These are phyloP conservation scores for Theonella swinhoei DNA, from an alignment of 37 sponge, comb jelly and placozoan species.

Conservation along the genomic window DNA sequence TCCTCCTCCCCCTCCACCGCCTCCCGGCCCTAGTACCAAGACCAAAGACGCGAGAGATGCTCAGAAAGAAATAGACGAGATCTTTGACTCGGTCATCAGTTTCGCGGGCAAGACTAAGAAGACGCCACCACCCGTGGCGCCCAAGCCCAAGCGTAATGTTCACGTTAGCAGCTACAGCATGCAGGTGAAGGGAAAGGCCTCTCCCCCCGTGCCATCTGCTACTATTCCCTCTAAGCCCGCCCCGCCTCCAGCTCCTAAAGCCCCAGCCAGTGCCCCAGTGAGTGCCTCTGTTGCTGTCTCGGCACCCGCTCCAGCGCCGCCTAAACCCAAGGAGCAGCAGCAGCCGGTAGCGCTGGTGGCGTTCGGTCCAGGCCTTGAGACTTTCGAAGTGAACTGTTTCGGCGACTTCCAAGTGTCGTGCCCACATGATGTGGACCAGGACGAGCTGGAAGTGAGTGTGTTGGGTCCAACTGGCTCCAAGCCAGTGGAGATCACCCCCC, in stretches of 20 bases:
- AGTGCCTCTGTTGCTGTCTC: background rate
- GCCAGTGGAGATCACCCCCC: constrained; percentile 58
- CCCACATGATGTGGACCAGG: constrained; percentile 36
- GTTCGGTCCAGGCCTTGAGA: constrained; percentile 79
- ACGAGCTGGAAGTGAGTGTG: constrained; percentile 67
- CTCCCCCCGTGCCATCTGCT: background rate
- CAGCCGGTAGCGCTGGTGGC: constrained; percentile 42
- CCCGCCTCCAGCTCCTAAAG: constrained; percentile 5
- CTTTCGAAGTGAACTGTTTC: constrained; percentile 70
- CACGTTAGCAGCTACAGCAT: constrained; percentile 79
- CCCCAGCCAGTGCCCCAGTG: background rate
- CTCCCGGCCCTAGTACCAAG: constrained; percentile 25
- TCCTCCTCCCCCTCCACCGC: constrained; percentile 61
- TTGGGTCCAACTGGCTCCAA: constrained; percentile 78
- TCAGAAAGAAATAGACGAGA: constrained; percentile 56
- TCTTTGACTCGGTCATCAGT: constrained; percentile 75
- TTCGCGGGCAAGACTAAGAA: constrained; percentile 56
- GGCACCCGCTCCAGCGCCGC: background rate
- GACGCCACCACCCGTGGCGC: constrained; percentile 63
- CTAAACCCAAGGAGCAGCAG: background rate
- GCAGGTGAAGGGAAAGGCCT: constrained; percentile 49
- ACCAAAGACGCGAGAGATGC: constrained; percentile 22
- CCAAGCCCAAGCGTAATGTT: constrained; percentile 72
- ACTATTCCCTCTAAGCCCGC: constrained; percentile 2
- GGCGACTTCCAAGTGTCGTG: constrained; percentile 80